A percentile compares a stretch with the other conserved stretches of the same genome.
phyloP scores from a whole-genome alignment of 2,888 invertebrate species.

The Lapara coniferarum region DNA sequence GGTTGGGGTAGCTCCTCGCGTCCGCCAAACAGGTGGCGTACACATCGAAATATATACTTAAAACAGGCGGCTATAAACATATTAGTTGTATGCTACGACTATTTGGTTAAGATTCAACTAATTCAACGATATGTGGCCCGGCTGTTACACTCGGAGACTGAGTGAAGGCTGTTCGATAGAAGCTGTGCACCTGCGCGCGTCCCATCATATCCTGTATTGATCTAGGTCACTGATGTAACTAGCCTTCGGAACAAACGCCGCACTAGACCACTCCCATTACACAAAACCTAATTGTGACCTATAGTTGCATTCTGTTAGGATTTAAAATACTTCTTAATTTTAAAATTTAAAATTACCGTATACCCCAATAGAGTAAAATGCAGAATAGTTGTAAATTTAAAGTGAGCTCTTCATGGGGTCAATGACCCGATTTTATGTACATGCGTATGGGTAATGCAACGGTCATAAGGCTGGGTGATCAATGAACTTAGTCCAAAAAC shows the following conservation, averaged over 20 bases:
- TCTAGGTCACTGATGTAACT: neutral
- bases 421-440: neutral
- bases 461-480: neutral
- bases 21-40: neutral
- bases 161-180: neutral
- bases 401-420: too few relatives aligned
- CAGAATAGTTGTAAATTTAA: too few relatives aligned
- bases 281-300: too few relatives aligned
- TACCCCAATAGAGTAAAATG: too few relatives aligned
- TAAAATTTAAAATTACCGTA: too few relatives aligned
- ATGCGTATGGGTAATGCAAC: neutral
- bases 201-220: neutral
- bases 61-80: neutral
- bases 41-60: neutral
- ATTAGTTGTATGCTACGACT: neutral
- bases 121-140: neutral
- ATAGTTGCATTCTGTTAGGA: too few relatives aligned
- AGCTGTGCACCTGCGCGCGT: neutral
- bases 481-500: too few relatives aligned
- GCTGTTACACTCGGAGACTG: slow-evolving; percentile 1
- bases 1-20: neutral
- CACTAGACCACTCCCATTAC: too few relatives aligned
- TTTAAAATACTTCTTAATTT: too few relatives aligned
- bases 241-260: neutral
- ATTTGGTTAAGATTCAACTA: neutral